Evolutionary conservation across 2,888 invertebrate species (phyloP).

Genomic region (Platycnemis pennipes): DNA sequence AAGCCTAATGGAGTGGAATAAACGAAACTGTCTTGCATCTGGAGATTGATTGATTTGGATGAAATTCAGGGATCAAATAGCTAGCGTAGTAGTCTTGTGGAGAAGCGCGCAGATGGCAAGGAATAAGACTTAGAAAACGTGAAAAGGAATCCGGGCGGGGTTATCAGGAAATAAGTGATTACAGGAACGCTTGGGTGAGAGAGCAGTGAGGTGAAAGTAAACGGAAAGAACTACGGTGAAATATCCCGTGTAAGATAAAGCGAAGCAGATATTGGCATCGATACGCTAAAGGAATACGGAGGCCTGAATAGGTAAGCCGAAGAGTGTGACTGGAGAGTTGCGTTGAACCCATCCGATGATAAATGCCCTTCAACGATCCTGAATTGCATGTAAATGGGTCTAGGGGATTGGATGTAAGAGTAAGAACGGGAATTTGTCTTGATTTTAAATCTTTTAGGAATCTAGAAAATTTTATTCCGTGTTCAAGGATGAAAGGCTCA

Average conservation of each 20-base stretch:
- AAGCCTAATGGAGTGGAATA: too few relatives aligned
- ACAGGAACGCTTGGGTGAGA: neutral
- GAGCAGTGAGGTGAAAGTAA: neutral
- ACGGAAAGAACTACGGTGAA: neutral
- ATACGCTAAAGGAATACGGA: neutral
- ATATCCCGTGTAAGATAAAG: neutral
- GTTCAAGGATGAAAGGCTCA: too few relatives aligned
- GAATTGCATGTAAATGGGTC: neutral
- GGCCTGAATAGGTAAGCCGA: neutral
- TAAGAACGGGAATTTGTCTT: neutral
- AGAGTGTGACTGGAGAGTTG: neutral
- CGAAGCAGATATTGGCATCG: neutral
- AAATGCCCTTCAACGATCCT: neutral
- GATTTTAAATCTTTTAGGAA: neutral
- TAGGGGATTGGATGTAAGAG: too few relatives aligned
- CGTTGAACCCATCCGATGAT: neutral
- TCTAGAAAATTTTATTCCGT: too few relatives aligned
- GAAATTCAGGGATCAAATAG: neutral
- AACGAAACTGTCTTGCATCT: too few relatives aligned
- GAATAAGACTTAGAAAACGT: neutral
- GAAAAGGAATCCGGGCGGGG: neutral
- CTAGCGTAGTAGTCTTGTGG: neutral
- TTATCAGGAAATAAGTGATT: neutral
- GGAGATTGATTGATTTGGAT: neutral
- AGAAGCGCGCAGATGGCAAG: neutral